These are phyloP conservation scores for Oxytorus armatus DNA, from an alignment of 2,888 invertebrate species.

Conservation along the genomic window DNA sequence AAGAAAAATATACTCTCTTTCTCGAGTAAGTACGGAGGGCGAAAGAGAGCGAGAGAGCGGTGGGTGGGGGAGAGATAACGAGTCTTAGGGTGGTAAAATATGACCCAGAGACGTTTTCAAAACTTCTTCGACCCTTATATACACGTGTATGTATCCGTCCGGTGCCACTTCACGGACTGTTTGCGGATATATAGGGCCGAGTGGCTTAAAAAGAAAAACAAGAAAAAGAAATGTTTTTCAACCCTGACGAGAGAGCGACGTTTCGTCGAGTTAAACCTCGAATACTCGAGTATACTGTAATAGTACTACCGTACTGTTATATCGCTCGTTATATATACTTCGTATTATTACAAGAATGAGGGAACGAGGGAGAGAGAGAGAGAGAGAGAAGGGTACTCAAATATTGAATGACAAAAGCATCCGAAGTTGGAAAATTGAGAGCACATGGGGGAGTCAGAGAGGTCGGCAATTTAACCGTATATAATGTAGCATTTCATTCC, in stretches of 20 bases:
- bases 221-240: slow-evolving; percentile 34
- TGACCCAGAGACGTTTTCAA: slow-evolving; percentile 54
- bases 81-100: slow-evolving; percentile 51
- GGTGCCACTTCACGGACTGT: slow-evolving; percentile 21
- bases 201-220: slow-evolving; percentile 18
- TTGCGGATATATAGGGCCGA: slow-evolving; percentile 2
- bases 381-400: slow-evolving; percentile 36
- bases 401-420: slow-evolving; percentile 29
- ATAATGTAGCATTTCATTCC: slow-evolving; percentile 28
- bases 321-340: slow-evolving; percentile 21
- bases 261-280: slow-evolving; percentile 23
- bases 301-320: slow-evolving; percentile 22
- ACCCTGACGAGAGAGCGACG: slow-evolving; percentile 25
- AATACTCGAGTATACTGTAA: slow-evolving; percentile 27
- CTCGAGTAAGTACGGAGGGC: not conserved
- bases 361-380: slow-evolving; percentile 2
- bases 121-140: slow-evolving; percentile 53
- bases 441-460: not conserved
- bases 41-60: too few species aligned
- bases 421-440: slow-evolving; percentile 43
- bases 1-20: not conserved
- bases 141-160: slow-evolving; percentile 7
- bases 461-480: slow-evolving; percentile 9
- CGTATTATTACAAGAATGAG: slow-evolving; percentile 10
- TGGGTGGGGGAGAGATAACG: too few species aligned